Conservation (phyloP, 1,140 invertebrate genomes). For the Belonocnema kinseyi region DNA sequence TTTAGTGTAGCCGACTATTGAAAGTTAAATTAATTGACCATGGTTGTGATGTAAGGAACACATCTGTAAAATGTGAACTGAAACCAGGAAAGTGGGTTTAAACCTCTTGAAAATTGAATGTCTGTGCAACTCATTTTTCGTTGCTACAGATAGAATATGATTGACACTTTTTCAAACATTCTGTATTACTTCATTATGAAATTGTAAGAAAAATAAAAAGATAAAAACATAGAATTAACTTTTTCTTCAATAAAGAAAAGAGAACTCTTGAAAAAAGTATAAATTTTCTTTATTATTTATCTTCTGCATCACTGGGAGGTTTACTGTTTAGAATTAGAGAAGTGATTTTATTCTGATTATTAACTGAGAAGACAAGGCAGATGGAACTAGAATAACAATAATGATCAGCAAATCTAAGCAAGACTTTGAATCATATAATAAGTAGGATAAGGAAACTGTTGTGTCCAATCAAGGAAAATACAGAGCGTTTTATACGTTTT, state of each 20-base stretch:
- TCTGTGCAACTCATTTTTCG: slow-evolving; percentile 9
- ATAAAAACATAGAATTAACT: not conserved
- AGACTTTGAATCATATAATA: too few relatives aligned
- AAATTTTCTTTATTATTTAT: too few relatives aligned
- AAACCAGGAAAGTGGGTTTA: not conserved
- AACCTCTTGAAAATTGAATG: not conserved
- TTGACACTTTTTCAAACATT: slow-evolving; percentile 23
- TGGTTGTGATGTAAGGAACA: slow-evolving; percentile 24
- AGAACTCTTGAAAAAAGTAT: too few relatives aligned
- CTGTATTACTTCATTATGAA: slow-evolving; percentile 27
- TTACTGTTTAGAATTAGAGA: too few relatives aligned
- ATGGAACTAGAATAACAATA: too few relatives aligned
- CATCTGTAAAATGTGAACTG: not conserved
- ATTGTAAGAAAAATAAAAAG: slow-evolving; percentile 16
- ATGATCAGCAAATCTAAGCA: too few relatives aligned
- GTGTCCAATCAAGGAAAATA: too few relatives aligned
- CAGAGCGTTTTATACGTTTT: too few relatives aligned
- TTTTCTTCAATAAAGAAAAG: not conserved
- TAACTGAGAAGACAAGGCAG: too few relatives aligned
- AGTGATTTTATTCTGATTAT: too few relatives aligned
- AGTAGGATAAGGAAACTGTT: too few relatives aligned
- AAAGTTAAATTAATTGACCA: slow-evolving; percentile 23
- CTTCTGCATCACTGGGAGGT: too few relatives aligned
- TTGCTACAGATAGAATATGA: slow-evolving; percentile 6
- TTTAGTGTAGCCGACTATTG: not conserved